Percentiles rank a stretch among this genome's conserved stretches.
phyloP scores from a whole-genome alignment of 2,113 vertebrate species.

The Trematocara zebra region DNA sequence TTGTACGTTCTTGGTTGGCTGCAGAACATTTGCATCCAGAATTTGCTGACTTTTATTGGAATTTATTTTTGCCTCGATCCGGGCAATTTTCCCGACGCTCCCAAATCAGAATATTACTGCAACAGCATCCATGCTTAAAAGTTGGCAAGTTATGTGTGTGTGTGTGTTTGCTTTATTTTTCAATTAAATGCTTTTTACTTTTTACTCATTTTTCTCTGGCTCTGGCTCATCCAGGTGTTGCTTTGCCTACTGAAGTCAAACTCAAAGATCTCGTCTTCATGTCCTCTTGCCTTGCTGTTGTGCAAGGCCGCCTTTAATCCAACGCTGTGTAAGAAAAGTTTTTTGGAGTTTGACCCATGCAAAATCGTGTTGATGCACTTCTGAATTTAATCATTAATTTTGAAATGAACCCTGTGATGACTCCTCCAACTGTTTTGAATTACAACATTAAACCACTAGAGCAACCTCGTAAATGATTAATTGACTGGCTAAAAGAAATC shows the following conservation, averaged over 20 bases:
- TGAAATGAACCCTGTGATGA: neutral
- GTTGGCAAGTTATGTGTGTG: neutral
- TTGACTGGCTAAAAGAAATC: neutral
- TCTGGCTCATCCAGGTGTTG: neutral
- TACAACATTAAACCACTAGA: neutral
- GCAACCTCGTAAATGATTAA: neutral
- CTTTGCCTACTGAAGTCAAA: neutral
- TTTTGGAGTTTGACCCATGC: neutral
- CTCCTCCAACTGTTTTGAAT: neutral
- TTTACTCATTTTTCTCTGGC: neutral
- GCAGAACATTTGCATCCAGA: neutral
- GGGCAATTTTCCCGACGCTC: neutral
- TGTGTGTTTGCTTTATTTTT: neutral
- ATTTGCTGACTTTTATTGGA: neutral
- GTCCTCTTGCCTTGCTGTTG: neutral
- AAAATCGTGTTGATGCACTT: neutral
- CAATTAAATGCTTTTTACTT: neutral
- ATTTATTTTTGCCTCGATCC: neutral
- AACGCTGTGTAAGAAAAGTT: neutral
- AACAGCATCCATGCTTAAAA: neutral
- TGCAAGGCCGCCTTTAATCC: neutral
- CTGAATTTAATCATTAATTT: neutral
- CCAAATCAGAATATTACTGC: neutral
- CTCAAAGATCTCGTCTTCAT: neutral
- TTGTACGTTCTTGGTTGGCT: neutral